These are phyloP conservation scores for Drosophila anomalata DNA, from an alignment of 2,888 invertebrate species.

Conservation along the genomic window DNA sequence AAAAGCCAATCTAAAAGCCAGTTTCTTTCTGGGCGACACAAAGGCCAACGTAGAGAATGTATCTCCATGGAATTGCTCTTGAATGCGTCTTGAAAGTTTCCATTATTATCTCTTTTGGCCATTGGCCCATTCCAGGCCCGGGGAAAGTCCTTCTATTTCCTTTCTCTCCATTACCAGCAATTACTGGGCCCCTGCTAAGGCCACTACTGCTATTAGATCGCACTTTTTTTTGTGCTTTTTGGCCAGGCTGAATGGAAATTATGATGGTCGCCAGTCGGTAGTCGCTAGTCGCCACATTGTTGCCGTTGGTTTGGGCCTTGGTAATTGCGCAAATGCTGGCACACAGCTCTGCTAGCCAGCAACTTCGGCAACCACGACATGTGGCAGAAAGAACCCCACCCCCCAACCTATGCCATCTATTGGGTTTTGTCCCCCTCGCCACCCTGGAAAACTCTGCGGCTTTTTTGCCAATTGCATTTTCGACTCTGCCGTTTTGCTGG, in stretches of 20 bases:
- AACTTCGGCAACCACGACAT: slow-evolving; percentile 45
- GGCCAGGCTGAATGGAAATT: slow-evolving; percentile 54
- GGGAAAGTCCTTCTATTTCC: slow-evolving; percentile 30
- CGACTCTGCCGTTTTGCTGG: slow-evolving; percentile 39
- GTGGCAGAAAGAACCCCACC: slow-evolving; percentile 21
- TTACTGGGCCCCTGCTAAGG: slow-evolving; percentile 39
- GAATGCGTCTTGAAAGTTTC: slow-evolving; percentile 36
- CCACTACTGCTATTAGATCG: slow-evolving; percentile 13
- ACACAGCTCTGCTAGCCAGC: slow-evolving; percentile 33
- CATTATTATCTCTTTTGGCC: slow-evolving; percentile 25
- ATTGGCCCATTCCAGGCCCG: neutral
- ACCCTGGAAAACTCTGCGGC: slow-evolving; percentile 1
- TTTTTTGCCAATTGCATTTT: slow-evolving; percentile 56
- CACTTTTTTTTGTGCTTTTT: slow-evolving; percentile 6
- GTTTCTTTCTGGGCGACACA: slow-evolving; percentile 9
- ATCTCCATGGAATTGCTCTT: slow-evolving; percentile 31
- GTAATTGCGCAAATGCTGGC: slow-evolving; percentile 56
- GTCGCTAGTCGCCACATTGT: slow-evolving; percentile 62
- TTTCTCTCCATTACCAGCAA: slow-evolving; percentile 40
- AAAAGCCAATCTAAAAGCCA: slow-evolving; percentile 13
- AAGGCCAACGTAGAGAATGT: slow-evolving; percentile 30
- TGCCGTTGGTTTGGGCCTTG: slow-evolving; percentile 55
- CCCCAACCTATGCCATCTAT: slow-evolving; percentile 25
- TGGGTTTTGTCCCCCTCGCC: neutral
- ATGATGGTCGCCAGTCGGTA: slow-evolving; percentile 56